Evolutionary conservation across 2,797 vertebrate genomes (phyloP).

Genomic region (Anomalospiza imberbis): DNA sequence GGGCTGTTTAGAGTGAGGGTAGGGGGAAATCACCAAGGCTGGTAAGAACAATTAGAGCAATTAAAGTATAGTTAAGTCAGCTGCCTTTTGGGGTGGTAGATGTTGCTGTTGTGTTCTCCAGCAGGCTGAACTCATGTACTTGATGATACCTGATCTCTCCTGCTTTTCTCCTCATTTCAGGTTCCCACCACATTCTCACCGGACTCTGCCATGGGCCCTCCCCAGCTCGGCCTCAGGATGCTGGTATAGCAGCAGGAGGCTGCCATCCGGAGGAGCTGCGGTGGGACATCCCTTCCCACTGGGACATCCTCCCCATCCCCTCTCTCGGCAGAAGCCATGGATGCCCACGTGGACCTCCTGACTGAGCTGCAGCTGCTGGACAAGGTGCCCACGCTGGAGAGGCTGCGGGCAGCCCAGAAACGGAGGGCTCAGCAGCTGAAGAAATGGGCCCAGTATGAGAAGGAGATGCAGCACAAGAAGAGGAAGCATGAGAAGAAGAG

Average conservation of each 20-base stretch:
- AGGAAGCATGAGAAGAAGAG: constrained; percentile 88
- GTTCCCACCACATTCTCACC: constrained; percentile 21
- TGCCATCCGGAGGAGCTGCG: neutral
- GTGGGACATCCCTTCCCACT: neutral
- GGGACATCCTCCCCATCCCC: neutral
- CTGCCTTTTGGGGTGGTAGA: neutral
- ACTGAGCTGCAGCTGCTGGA: constrained; percentile 96
- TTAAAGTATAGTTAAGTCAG: neutral
- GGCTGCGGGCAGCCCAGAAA: constrained; percentile 93
- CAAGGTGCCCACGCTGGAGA: constrained; percentile 92
- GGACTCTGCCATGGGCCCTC: constrained; percentile 10
- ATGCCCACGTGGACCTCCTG: constrained; percentile 92
- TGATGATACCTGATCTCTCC: neutral
- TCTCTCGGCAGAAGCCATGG: constrained; percentile 72
- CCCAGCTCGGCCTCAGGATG: neutral
- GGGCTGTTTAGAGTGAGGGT: neutral
- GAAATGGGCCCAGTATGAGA: constrained; percentile 94
- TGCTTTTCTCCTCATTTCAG: constrained; percentile 19
- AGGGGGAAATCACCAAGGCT: neutral
- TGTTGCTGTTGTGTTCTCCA: neutral
- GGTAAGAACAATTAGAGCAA: neutral
- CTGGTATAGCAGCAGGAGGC: constrained; percentile 51
- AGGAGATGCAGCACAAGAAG: constrained; percentile 94
- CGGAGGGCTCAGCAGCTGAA: constrained; percentile 95
- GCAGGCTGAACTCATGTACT: neutral